Evolutionary conservation across 1,140 invertebrate species (phyloP), one percentile per base, ranked within the genome.

Genomic region (Anastrepha obliqua): DNA sequence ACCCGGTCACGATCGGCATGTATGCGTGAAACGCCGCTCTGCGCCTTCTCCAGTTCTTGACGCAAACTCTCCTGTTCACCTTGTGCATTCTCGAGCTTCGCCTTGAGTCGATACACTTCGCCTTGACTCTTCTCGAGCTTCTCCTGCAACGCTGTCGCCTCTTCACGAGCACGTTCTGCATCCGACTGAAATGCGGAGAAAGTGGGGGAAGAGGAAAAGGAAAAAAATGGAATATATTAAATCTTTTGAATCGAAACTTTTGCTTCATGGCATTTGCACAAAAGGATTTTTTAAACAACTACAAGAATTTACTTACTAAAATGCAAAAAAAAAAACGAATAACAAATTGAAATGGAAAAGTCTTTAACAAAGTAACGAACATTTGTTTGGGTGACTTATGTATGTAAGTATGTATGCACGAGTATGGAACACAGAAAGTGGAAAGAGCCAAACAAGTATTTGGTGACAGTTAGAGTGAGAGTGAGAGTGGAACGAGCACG

Each of bases 81-180:
- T 94, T 98, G 97, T 91, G 98, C 97, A 94, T 98, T 98, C 94
- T 98, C 98, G 90, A 99, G 94, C 92, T 98, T 96, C 15, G 98
- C 98, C 93, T 98, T 98, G 87, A 98, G 95, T 91, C 98, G 95
- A 92, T 98, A 98, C 15, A 99, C 98, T 93, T 99, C 98, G 86
- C 98, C 98, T 93, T 98, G 98, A 85, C 97, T 98, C 94, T 98
- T 98, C 93, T 98, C 97, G 67, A 98, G 94, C 94, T 98, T 98
- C 92, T 98, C 98, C 94, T 98, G 98, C 58, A 98, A 94, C 58
- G 96, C 96, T 87, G 97, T 95, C 0, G 97, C 96, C 92, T 99
- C 98, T 44, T 96, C 95, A 85, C 96, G 95, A 55, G 97, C 96
- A 91, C 98, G 95, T 90, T 99, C 98, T 88, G 97, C 97, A 92